Percentiles rank a stretch among this genome's conserved stretches.
Evolutionary conservation across 2,888 invertebrate genomes (phyloP).

Genomic region (Ochropleura plecta): DNA sequence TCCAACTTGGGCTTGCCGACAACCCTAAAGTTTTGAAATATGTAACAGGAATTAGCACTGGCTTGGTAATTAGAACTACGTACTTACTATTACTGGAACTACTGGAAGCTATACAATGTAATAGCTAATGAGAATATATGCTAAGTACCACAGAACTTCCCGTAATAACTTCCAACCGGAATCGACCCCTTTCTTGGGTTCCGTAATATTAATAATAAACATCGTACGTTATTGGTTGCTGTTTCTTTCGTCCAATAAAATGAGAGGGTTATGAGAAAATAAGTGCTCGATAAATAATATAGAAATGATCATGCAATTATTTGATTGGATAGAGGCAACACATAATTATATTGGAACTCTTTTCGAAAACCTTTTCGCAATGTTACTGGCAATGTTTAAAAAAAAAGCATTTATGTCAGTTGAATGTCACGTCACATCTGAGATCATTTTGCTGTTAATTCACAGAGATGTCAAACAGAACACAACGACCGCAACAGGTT

Average conservation of each 20-base stretch:
- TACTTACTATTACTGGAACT: neutral
- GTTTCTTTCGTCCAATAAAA: constrained; percentile 29
- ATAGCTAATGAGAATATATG: constrained; percentile 9
- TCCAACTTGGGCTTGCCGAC: neutral
- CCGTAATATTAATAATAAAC: constrained; percentile 42
- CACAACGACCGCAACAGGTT: neutral
- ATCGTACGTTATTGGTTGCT: constrained; percentile 26
- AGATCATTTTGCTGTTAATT: neutral
- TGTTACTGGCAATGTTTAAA: neutral
- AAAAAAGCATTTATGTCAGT: neutral
- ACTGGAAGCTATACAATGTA: constrained; percentile 21
- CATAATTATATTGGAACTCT: neutral
- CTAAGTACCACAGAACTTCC: constrained; percentile 11
- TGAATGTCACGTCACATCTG: neutral
- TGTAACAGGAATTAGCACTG: constrained; percentile 10
- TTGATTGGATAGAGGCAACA: constrained; percentile 8
- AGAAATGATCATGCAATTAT: constrained; percentile 11
- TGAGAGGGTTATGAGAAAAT: constrained; percentile 17
- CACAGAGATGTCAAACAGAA: neutral
- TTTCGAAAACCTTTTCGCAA: neutral
- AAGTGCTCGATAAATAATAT: constrained; percentile 14
- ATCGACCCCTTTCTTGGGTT: constrained; percentile 5
- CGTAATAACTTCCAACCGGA: constrained; percentile 16
- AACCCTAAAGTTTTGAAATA: constrained; percentile 39
- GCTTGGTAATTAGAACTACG: constrained; percentile 26